These are phyloP conservation scores for Macropis europaea DNA, from an alignment of 2,888 invertebrate species.

Conservation along the genomic window DNA sequence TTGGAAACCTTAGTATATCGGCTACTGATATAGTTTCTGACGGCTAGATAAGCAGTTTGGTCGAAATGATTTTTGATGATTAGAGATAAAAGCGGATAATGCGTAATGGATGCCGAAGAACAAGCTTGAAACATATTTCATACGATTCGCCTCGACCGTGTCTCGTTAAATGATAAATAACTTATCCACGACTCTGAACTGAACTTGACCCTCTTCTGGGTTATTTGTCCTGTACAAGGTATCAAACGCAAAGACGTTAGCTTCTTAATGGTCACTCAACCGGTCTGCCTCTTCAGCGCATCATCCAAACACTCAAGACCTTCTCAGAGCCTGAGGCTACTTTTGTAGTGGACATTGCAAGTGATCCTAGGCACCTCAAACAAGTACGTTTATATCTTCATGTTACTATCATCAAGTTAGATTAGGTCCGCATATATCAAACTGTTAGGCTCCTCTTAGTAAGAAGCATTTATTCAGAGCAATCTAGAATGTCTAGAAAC, in stretches of 20 bases:
- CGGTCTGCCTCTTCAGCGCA: conserved; percentile 33
- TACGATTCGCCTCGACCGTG: neutral
- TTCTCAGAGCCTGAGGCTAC: conserved; percentile 41
- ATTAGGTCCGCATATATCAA: neutral
- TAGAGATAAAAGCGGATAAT: no score
- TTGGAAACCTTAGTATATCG: no score
- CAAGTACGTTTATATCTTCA: conserved; percentile 35
- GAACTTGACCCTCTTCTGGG: neutral
- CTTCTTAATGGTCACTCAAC: conserved; percentile 43
- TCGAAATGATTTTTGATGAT: no score
- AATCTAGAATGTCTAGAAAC: no score
- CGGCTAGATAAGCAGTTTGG: no score
- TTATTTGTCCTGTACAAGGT: conserved; percentile 16
- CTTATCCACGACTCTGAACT: neutral
- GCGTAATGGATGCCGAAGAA: no score
- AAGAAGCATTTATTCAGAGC: no score
- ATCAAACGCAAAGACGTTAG: conserved; percentile 46
- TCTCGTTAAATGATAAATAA: neutral
- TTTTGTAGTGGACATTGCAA: conserved; percentile 36
- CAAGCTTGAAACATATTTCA: no score
- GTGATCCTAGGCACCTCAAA: conserved; percentile 38
- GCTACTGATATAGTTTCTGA: no score
- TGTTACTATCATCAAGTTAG: conserved; percentile 13
- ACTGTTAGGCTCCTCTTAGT: no score
- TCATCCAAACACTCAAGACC: conserved; percentile 46